Base-by-base conservation (phyloP, 2,797 vertebrate genomes). In the Fringilla coelebs region DNA sequence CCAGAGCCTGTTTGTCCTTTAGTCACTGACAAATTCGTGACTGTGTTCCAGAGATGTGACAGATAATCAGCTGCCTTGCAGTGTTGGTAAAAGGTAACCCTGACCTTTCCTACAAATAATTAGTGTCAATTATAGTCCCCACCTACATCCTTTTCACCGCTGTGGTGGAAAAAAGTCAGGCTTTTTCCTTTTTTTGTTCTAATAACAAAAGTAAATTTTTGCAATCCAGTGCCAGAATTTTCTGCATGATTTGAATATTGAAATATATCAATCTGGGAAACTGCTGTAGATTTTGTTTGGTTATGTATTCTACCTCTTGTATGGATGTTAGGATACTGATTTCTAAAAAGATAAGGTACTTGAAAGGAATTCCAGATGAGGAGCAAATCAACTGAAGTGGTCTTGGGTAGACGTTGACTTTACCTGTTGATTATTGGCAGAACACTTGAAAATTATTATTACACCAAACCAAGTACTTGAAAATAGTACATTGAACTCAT, bases 51-150 rank as follows among this genome's bases (percentile, higher is more conserved):
- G 88, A 93, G 88, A 93, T 88, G 55, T 78, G 88, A 88, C 67
- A 86, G 93, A 95, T 92, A 92, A 92, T 95, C 83, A 85, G 80
- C 89, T 93, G 85, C 92, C 61, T 95, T 28, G 10, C 43, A 25
- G 71, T 54, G 63, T 29, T 79, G 28, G 74, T 84, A 84, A 89
- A 93, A 94, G 85, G 88, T 93, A 96, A 91, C 82, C 85, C 73
- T 93, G 95, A 96, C 89, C 89, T 93, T 90, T 94, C 38, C 36
- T 85, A 79, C 94, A 91, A 96, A 94, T 92, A 89, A 88, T 95
- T 93, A 86, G 48, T 76, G 85, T 89, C 82, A 94, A 55, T 81
- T 95, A 84, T 76, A 78, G 10, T 79, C 55, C 48, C 70, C 73
- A 90, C 77, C 82, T 70, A 93, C 62, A 85, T 90, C 66, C 51